A percentile compares a stretch with the other conserved stretches of the same genome.
phyloP scores from a whole-genome alignment of 2,113 vertebrate genomes.

The Dasyurus viverrinus region DNA sequence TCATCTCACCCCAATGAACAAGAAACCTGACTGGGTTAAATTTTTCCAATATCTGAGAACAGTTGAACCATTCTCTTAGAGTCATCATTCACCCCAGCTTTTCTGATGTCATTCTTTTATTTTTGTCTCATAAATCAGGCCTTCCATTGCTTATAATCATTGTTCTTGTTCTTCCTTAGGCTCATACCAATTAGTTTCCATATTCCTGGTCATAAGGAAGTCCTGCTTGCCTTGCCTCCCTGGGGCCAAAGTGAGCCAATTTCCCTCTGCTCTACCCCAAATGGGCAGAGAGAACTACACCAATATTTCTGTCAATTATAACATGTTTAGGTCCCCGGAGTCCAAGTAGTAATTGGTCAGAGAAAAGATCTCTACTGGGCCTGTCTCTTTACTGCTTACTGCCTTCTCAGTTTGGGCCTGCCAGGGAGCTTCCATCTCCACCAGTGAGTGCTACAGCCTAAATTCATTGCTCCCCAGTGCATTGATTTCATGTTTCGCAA shows the following conservation, averaged over 20 bases:
- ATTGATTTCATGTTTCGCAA: background rate
- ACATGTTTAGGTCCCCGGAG: background rate
- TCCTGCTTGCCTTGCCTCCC: background rate
- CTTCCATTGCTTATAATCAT: background rate
- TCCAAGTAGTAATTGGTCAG: background rate
- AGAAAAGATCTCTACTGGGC: background rate
- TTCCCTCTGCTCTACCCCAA: background rate
- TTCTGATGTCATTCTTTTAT: background rate
- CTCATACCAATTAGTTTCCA: background rate
- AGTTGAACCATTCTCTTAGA: background rate
- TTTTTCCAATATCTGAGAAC: background rate
- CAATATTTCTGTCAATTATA: background rate
- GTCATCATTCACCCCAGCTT: background rate
- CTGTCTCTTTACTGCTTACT: background rate
- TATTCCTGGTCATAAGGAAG: constrained; percentile 8
- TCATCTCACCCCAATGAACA: background rate
- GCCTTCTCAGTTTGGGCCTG: background rate
- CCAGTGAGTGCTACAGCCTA: background rate
- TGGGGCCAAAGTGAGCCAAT: background rate
- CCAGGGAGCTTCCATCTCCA: background rate
- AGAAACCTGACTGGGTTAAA: background rate
- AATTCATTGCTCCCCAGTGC: background rate
- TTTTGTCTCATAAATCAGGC: background rate
- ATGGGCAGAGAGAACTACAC: background rate
- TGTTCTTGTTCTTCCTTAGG: background rate